phyloP scores from a whole-genome alignment of 2,888 invertebrate species.

The Megalurothrips usitatus region DNA sequence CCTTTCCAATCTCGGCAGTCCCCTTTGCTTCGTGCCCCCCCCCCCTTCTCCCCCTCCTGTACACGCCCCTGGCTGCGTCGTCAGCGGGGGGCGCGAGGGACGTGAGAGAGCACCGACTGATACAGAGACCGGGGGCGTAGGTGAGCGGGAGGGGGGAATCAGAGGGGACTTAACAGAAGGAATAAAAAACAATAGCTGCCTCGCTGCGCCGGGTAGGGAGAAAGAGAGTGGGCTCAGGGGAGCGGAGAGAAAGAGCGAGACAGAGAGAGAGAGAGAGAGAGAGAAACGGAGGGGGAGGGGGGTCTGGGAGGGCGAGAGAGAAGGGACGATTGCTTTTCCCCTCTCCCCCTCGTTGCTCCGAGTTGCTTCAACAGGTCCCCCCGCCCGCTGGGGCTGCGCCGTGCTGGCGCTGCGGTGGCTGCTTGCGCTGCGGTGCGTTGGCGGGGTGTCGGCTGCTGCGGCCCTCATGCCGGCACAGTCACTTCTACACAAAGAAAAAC shows the following conservation, averaged over 20 bases:
- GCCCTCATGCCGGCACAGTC: too few relatives aligned
- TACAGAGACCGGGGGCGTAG: neutral
- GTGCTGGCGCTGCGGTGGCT: neutral
- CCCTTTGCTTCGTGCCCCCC: neutral
- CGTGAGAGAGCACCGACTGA: neutral
- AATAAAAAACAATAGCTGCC: neutral
- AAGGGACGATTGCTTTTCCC: constrained; percentile 5
- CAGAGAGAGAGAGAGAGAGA: neutral
- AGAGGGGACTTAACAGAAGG: neutral
- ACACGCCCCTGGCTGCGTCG: neutral
- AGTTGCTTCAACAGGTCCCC: neutral
- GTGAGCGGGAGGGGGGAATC: neutral
- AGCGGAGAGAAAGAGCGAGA: neutral
- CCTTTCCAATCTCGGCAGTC: too few relatives aligned
- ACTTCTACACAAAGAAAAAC: too few relatives aligned
- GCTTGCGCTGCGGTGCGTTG: neutral
- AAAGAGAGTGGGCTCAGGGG: neutral
- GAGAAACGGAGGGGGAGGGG: neutral
- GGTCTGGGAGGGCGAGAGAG: neutral
- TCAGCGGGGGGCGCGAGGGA: neutral
- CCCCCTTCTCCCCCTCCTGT: neutral
- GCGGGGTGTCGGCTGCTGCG: neutral
- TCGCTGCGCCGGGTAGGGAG: neutral
- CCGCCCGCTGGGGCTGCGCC: neutral
- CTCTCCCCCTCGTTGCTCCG: neutral